A percentile compares a stretch with the other conserved stretches of the same genome.
These are phyloP conservation scores for Cassiopea andromeda DNA, from an alignment of 30 jellyfish, hydroid and myxozoan species.

Conservation along the genomic window DNA sequence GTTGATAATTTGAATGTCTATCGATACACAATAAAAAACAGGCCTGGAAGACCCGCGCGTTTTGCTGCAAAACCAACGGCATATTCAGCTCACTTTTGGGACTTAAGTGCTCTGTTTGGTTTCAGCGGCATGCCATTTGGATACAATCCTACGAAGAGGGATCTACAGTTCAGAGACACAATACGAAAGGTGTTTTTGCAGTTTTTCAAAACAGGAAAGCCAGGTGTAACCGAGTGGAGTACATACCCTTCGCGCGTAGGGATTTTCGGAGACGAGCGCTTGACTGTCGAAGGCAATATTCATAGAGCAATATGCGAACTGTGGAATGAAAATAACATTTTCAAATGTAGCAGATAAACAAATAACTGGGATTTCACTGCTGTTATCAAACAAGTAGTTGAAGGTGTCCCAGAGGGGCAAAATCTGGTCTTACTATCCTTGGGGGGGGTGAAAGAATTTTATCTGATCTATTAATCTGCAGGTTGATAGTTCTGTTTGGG, in stretches of 20 bases:
- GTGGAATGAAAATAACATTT: conserved; percentile 26
- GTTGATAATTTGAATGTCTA: conserved; percentile 21
- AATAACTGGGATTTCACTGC: no score
- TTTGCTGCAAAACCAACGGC: background rate
- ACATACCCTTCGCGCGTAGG: conserved; percentile 31
- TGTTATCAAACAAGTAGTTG: background rate
- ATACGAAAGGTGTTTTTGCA: conserved; percentile 18
- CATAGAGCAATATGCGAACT: conserved; percentile 22
- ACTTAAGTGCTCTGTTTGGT: conserved; percentile 69
- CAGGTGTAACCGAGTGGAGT: conserved; percentile 12
- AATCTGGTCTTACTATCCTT: background rate
- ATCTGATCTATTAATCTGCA: no score
- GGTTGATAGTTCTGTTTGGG: no score
- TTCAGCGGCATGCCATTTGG: background rate
- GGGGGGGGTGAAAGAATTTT: no score
- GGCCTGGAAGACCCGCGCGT: conserved; percentile 27
- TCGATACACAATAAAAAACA: conserved; percentile 55
- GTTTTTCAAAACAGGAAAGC: conserved; percentile 41
- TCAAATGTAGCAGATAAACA: background rate
- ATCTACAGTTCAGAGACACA: conserved; percentile 18
- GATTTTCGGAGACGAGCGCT: conserved; percentile 15
- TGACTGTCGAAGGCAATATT: background rate
- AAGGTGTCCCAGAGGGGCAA: background rate
- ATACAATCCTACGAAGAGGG: conserved; percentile 12
- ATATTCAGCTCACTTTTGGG: conserved; percentile 55